These are phyloP conservation scores for Sphaerolaimus hirsutus DNA, from an alignment of 2,888 invertebrate species.

Conservation along the genomic window DNA sequence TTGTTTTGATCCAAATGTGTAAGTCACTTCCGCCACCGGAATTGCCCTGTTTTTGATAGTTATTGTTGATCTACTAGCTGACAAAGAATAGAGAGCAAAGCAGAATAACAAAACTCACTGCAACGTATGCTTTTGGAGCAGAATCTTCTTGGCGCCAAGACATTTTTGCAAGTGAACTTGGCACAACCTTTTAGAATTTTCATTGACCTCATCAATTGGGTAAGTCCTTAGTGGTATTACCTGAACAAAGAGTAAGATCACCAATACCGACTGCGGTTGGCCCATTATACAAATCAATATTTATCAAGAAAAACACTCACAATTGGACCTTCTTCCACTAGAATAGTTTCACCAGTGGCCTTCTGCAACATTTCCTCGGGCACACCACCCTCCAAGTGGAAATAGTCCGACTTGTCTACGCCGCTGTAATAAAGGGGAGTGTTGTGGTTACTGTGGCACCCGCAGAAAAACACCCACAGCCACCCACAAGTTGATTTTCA, in stretches of 20 bases:
- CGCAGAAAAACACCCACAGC: not conserved
- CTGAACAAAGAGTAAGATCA: constrained; percentile 8
- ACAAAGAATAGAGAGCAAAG: no score
- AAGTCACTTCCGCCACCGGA: constrained; percentile 17
- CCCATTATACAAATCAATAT: no score
- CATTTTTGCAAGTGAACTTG: constrained; percentile 19
- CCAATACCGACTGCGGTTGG: not conserved
- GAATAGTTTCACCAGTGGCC: constrained; percentile 9
- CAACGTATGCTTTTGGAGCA: constrained; percentile 21
- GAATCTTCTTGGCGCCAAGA: constrained; percentile 11
- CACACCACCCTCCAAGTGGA: constrained; percentile 16
- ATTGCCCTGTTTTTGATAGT: no score
- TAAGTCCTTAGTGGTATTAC: constrained; percentile 18
- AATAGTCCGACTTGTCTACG: constrained; percentile 16
- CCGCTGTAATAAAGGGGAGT: constrained; percentile 9
- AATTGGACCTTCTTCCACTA: constrained; percentile 11
- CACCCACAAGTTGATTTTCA: constrained; percentile 21
- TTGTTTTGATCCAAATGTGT: constrained; percentile 6
- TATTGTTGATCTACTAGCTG: no score
- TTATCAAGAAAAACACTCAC: constrained; percentile 14
- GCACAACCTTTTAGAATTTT: constrained; percentile 17
- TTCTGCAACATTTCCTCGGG: constrained; percentile 14
- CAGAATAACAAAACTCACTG: no score
- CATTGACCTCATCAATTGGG: constrained; percentile 18
- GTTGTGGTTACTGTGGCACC: not conserved